Evolutionary conservation across 2,113 vertebrate genomes (phyloP).

Genomic region (Sus scrofa): T2T-Sscrofa CM000814.6:80218501-80219000

Average conservation of each 20-base stretch:
- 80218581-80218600: constrained; percentile 7
- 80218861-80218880: background rate
- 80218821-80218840: background rate
- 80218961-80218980: too few species aligned
- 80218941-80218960: too few species aligned
- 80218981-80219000: too few species aligned
- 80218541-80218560: background rate
- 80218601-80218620: background rate
- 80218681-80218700: background rate
- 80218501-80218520: background rate
- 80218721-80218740: constrained; percentile 35
- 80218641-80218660: background rate
- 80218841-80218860: background rate
- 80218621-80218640: background rate
- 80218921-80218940: too few species aligned
- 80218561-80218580: background rate
- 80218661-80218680: constrained; percentile 31
- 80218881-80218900: too few species aligned
- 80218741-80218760: constrained; percentile 12
- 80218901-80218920: too few species aligned
- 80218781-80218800: constrained; percentile 29
- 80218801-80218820: background rate
- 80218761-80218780: background rate
- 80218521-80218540: background rate
- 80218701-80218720: constrained; percentile 41